phyloP scores from a whole-genome alignment of 2,113 vertebrate species.

The Semnornis frantzii region DNA sequence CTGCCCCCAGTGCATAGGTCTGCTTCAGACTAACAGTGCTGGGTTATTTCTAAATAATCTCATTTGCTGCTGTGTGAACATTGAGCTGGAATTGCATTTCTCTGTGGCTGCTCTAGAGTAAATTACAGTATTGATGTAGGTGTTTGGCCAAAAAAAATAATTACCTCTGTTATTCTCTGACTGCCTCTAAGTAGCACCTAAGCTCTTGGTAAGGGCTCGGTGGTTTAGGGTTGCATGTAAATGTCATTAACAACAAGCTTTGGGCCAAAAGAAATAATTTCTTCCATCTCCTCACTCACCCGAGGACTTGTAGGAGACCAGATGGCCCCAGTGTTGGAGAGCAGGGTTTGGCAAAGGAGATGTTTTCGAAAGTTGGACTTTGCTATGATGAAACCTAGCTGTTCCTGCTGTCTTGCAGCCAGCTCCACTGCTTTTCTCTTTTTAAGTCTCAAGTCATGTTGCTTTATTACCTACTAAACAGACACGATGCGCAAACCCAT shows the following conservation, averaged over 20 bases:
- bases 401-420: conserved; percentile 45
- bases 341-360: conserved; percentile 53
- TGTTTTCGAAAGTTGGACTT: conserved; percentile 50
- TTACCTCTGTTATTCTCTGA: conserved; percentile 49
- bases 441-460: not conserved
- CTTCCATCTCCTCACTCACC: not conserved
- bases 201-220: conserved; percentile 44
- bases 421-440: conserved; percentile 10
- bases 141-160: conserved; percentile 56
- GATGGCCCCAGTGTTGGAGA: conserved; percentile 59
- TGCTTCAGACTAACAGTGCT: not conserved
- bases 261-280: conserved; percentile 60
- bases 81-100: conserved; percentile 24
- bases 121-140: not conserved
- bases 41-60: conserved; percentile 41
- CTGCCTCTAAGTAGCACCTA: conserved; percentile 66
- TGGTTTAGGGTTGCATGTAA: conserved; percentile 62
- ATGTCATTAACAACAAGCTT: conserved; percentile 60
- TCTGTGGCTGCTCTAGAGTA: not conserved
- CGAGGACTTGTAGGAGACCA: conserved; percentile 37
- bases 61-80: not conserved
- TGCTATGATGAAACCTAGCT: conserved; percentile 53
- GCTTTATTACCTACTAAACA: not conserved
- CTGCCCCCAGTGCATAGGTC: not conserved
- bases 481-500: not conserved